These are phyloP conservation scores for Otocyon megalotis DNA, from an alignment of 2,113 vertebrate genomes.

Conservation along the genomic window DNA sequence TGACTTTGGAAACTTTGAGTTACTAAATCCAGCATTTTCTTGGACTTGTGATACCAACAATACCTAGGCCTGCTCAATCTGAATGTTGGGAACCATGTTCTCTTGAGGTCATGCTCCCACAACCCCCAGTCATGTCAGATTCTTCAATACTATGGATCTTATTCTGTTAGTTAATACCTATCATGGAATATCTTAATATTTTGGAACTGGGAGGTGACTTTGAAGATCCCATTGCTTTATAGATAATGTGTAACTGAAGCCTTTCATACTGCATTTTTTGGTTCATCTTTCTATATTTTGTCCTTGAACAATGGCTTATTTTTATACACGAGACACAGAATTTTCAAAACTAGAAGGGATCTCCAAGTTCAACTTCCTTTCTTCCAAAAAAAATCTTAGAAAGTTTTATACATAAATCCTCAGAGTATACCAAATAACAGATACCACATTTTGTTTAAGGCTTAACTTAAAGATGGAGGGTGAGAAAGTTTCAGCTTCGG, in stretches of 20 bases:
- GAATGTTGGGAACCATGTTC: background rate
- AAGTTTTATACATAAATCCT: conserved; percentile 21
- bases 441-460: conserved; percentile 44
- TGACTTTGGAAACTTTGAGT: background rate
- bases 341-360: conserved; percentile 43
- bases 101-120: background rate
- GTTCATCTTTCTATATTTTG: conserved; percentile 40
- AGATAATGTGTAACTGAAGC: conserved; percentile 42
- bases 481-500: conserved; percentile 12
- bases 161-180: background rate
- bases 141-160: background rate
- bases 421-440: conserved; percentile 18
- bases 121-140: background rate
- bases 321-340: conserved; percentile 24
- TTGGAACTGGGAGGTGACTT: conserved; percentile 35
- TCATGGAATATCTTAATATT: conserved; percentile 26
- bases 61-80: background rate
- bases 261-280: background rate
- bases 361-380: conserved; percentile 13
- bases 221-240: conserved; percentile 21
- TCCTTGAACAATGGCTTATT: conserved; percentile 44
- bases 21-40: conserved; percentile 42
- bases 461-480: conserved; percentile 49
- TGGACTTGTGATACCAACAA: conserved; percentile 36
- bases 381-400: background rate